A percentile compares a stretch with the other conserved stretches of the same genome.
Evolutionary conservation across 1,140 invertebrate species (phyloP).

Genomic region (Halictus rubicundus): DNA sequence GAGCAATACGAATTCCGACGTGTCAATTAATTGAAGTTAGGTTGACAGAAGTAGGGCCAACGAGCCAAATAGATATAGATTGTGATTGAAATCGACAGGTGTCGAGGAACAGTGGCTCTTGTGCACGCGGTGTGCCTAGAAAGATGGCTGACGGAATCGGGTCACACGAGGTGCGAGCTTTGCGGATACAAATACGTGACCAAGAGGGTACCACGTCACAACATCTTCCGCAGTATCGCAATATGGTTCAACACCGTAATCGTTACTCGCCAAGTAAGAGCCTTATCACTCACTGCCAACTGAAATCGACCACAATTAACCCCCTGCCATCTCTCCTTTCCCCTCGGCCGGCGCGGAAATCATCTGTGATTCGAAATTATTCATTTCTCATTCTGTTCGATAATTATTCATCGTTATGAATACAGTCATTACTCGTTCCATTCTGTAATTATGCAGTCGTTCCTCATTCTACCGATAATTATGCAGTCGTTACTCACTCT

Average conservation of each 20-base stretch:
- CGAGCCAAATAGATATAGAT: not conserved
- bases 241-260: conserved; percentile 82
- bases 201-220: conserved; percentile 80
- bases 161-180: conserved; percentile 82
- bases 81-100: conserved; percentile 71
- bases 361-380: too few species aligned
- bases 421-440: too few species aligned
- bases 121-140: conserved; percentile 86
- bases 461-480: too few species aligned
- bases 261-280: conserved; percentile 80
- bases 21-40: not conserved
- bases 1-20: not conserved
- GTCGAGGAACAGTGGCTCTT: conserved; percentile 84
- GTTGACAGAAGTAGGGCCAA: not conserved
- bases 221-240: conserved; percentile 77
- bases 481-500: too few species aligned
- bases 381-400: too few species aligned
- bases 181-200: conserved; percentile 82
- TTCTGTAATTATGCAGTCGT: too few species aligned
- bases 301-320: not conserved
- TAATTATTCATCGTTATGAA: too few species aligned
- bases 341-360: too few species aligned
- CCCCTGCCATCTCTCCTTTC: too few species aligned
- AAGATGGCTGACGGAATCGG: conserved; percentile 85
- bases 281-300: not conserved